Base-by-base conservation (phyloP, 2,113 vertebrate genomes). In the Arizona elegans region DNA sequence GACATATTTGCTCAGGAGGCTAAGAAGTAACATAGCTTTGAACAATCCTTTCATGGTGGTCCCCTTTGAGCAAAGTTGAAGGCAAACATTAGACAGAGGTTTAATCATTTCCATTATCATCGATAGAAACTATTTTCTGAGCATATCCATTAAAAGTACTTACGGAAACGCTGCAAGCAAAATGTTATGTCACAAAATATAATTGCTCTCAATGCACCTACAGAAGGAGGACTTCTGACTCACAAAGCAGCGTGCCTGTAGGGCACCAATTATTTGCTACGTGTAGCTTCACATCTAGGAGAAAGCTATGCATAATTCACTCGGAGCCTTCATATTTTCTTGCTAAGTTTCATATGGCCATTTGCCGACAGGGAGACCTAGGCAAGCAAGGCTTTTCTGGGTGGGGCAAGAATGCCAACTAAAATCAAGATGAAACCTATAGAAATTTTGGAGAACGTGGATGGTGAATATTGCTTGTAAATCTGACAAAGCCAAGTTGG, bases 241-340 rank as follows among this genome's bases (percentile, higher is more conserved):
- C 70, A 65, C n/a, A 85, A 19, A 95, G 94, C 92, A 90, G 88
- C 95, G 93, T 95, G 95, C 95, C 96, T 95, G 93, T 93, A 94
- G 96, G 96, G 96, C 96, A 94, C 91, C 94, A 95, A 96, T 97
- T 97, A 97, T 96, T 96, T 95, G 94, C 95, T 94, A 91, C 96
- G 90, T 95, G 96, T 96, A 96, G 95, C 87, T 97, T 96, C 96
- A 97, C 96, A 95, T 96, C 94, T 94, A 95, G 88, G 29, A 94
- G 95, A 95, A 94, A 95, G 95, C 94, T 75, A 95, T 91, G 93
- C 94, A 95, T 95, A 91, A 96, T 95, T 96, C 96, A 96, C 92
- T 96, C 92, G 95, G 94, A 95, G 95, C 89, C 90, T 94, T 96
- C 96, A 96, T 38, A 81, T 96, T 94, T 96, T 96, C 95, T 91